phyloP scores from a whole-genome alignment of 2,888 invertebrate genomes.

The Oligia strigilis region DNA sequence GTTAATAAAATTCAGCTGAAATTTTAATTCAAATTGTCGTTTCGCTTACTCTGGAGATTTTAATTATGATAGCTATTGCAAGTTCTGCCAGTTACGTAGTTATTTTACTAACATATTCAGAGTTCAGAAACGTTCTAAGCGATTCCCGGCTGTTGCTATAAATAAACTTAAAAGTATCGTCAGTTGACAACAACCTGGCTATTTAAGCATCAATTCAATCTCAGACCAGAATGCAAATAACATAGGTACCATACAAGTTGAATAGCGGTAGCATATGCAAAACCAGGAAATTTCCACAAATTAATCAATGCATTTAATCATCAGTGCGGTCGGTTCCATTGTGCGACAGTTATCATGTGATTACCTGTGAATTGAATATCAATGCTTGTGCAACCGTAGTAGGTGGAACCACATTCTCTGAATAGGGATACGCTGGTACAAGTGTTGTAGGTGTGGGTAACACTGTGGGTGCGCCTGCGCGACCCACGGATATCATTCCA shows the following conservation, averaged over 20 bases:
- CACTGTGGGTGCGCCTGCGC: constrained; percentile 81
- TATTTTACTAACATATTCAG: neutral
- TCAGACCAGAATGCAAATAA: constrained; percentile 48
- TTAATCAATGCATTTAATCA: constrained; percentile 53
- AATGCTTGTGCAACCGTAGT: constrained; percentile 79
- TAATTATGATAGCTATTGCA: neutral
- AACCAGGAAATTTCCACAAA: constrained; percentile 57
- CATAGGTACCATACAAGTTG: constrained; percentile 30
- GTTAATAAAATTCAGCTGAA: constrained; percentile 7
- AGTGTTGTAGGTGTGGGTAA: constrained; percentile 74
- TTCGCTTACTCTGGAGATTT: constrained; percentile 12
- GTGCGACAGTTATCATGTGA: constrained; percentile 71
- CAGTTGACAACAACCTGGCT: constrained; percentile 32
- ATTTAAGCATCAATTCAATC: constrained; percentile 44
- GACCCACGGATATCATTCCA: constrained; percentile 68
- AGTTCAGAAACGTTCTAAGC: constrained; percentile 18
- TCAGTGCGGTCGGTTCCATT: constrained; percentile 54
- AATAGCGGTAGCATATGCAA: constrained; percentile 40
- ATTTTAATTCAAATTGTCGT: constrained; percentile 7
- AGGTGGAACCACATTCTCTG: constrained; percentile 82
- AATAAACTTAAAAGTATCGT: constrained; percentile 24
- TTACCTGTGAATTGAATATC: constrained; percentile 77
- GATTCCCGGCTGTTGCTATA: constrained; percentile 6
- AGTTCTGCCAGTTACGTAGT: neutral
- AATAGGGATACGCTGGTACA: constrained; percentile 74